phyloP scores from a whole-genome alignment of 2,113 vertebrate species.

The Grallaria varia region DNA sequence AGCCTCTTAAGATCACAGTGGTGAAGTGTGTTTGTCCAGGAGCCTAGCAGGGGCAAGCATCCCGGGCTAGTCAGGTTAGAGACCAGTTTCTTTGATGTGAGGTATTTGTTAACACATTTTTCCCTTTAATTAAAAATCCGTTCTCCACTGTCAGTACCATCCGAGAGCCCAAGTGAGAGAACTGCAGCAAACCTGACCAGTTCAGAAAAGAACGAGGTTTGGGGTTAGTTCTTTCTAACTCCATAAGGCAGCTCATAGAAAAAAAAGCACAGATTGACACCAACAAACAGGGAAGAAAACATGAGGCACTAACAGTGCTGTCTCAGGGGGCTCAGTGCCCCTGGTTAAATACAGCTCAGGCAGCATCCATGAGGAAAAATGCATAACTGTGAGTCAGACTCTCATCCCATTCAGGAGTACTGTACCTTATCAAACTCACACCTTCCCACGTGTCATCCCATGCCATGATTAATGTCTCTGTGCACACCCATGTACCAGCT shows the following conservation, averaged over 20 bases:
- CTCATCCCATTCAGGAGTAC: neutral
- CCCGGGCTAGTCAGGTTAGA: slow-evolving; percentile 40
- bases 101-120: slow-evolving; percentile 41
- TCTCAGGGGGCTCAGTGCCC: neutral
- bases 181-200: neutral
- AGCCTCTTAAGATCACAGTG: slow-evolving; percentile 71
- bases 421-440: neutral
- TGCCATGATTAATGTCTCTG: neutral
- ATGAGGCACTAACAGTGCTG: neutral
- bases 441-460: neutral
- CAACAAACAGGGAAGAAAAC: neutral
- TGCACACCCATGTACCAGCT: neutral
- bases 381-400: neutral
- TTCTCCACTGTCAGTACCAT: slow-evolving; percentile 27
- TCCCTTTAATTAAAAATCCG: slow-evolving; percentile 67
- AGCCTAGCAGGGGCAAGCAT: slow-evolving; percentile 52
- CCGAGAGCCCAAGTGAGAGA: neutral
- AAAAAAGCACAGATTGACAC: neutral
- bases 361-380: neutral
- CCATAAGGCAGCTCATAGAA: neutral
- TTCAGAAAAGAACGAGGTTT: neutral
- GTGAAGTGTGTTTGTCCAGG: slow-evolving; percentile 73
- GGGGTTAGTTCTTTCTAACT: neutral
- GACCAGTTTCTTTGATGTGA: slow-evolving; percentile 67
- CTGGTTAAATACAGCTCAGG: neutral